Base-by-base conservation (phyloP, 2,113 vertebrate species). In the western clawed frog (Xenopus tropicalis) region DNA sequence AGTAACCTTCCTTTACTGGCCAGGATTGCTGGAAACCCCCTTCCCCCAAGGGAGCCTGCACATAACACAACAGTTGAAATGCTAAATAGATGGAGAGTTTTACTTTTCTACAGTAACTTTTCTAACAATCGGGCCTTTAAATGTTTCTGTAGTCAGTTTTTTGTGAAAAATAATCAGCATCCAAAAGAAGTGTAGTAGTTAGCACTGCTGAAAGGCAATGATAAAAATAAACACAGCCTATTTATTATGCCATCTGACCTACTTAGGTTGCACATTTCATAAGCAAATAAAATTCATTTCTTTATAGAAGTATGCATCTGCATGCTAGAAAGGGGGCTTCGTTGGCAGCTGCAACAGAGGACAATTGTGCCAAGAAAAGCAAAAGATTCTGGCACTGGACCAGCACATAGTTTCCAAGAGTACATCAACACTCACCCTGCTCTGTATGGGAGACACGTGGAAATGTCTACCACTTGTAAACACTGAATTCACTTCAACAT, bases 401-500 rank as follows among this genome's bases (percentile, higher is more conserved):
- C 86, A 83, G 64, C 5, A 77, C 74, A 74, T 61, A 78, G 82
- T 82, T 88, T 88, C 83, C 83, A 80, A 66, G 80, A 82, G 80
- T 19, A 78, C 78, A 82, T 81, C 83, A 80, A 73, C 84, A 92
- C 95, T 94, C 82, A 98, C 97, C 93, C 92, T 92, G 93, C 89
- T 94, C 84, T 94, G 91, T 83, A 94, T 90, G 81, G 94, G 93
- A 89, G 95, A 96, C 88, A 95, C 91, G 83, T 98, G 93, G 91
- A 99, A 98, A 90, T 98, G 93, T 81, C 91, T 92, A 85, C 93
- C 93, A 83, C 93, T 88, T 86, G 95, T 94, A 91, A 96, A 95
- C 92, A 97, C 90, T 21, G 97, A 98, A 82, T 94, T 92, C 88
- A 98, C 90, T 77, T 93, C 93, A 72, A 99, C 90, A 82, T 95